These are phyloP conservation scores for Brenthis hecate DNA, from an alignment of 2,888 invertebrate genomes.

Conservation along the genomic window DNA sequence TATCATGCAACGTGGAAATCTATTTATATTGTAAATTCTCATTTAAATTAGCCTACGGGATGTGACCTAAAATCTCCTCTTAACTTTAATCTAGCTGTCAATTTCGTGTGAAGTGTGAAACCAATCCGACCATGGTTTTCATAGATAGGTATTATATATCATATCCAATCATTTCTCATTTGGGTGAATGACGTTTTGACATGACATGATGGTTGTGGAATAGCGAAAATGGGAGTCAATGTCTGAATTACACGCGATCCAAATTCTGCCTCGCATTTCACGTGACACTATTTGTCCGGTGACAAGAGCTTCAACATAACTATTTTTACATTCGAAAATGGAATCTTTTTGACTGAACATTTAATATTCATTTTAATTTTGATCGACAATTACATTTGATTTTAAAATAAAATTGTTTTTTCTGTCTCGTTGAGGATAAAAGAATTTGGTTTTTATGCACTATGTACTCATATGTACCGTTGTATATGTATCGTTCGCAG, in stretches of 20 bases:
- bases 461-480: no score
- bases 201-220: slow-evolving; percentile 57
- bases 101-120: slow-evolving; percentile 5
- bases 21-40: no score
- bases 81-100: slow-evolving; percentile 3
- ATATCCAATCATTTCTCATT: slow-evolving; percentile 46
- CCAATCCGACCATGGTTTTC: slow-evolving; percentile 4
- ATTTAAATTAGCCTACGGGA: no score
- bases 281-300: slow-evolving; percentile 34
- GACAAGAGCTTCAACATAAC: slow-evolving; percentile 12
- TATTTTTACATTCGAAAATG: neutral
- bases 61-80: neutral
- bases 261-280: slow-evolving; percentile 44
- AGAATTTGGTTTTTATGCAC: no score
- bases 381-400: neutral
- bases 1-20: no score
- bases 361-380: neutral
- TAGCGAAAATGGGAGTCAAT: slow-evolving; percentile 55
- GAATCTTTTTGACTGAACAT: neutral
- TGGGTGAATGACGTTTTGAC: slow-evolving; percentile 56
- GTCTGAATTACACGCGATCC: slow-evolving; percentile 61
- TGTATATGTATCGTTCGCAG: no score
- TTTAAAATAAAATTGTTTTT: no score
- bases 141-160: slow-evolving; percentile 23
- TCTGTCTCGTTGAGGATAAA: no score